A percentile compares a stretch with the other conserved stretches of the same genome.
Evolutionary conservation across 2,888 invertebrate species (phyloP).

Genomic region (Eugnorisma glareosa): DNA sequence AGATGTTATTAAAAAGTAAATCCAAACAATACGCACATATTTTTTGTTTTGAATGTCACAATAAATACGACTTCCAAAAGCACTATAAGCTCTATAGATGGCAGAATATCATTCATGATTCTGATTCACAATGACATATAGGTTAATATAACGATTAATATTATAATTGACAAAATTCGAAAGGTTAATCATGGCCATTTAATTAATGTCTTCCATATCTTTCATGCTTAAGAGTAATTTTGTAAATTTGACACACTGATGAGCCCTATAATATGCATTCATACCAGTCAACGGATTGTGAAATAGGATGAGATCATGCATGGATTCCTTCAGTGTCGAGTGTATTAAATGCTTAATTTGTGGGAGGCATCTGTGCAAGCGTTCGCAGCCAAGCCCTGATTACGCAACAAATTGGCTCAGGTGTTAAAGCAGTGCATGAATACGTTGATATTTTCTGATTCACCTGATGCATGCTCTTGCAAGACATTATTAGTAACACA

Average conservation of each 20-base stretch:
- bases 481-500: conserved; percentile 60
- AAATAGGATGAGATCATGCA: conserved; percentile 70
- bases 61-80: not conserved
- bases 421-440: conserved; percentile 67
- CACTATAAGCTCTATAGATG: not conserved
- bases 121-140: not conserved
- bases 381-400: conserved; percentile 77
- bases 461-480: conserved; percentile 64
- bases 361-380: conserved; percentile 75
- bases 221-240: conserved; percentile 19
- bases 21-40: not conserved
- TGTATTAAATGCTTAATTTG: conserved; percentile 78
- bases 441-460: conserved; percentile 73
- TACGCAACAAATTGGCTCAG: conserved; percentile 78
- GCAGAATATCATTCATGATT: not conserved
- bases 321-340: conserved; percentile 76
- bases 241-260: conserved; percentile 20
- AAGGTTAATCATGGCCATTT: conserved; percentile 39
- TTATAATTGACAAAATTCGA: conserved; percentile 23
- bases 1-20: conserved; percentile 21
- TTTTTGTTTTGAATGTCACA: conserved; percentile 6
- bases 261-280: conserved; percentile 38
- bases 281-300: conserved; percentile 56
- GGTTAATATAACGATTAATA: conserved; percentile 24
- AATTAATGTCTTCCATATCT: conserved; percentile 8